Evolutionary conservation across 1,140 invertebrate genomes (phyloP), one percentile per base, ranked within the genome.

Genomic region (Pogonomyrmex barbatus): DNA sequence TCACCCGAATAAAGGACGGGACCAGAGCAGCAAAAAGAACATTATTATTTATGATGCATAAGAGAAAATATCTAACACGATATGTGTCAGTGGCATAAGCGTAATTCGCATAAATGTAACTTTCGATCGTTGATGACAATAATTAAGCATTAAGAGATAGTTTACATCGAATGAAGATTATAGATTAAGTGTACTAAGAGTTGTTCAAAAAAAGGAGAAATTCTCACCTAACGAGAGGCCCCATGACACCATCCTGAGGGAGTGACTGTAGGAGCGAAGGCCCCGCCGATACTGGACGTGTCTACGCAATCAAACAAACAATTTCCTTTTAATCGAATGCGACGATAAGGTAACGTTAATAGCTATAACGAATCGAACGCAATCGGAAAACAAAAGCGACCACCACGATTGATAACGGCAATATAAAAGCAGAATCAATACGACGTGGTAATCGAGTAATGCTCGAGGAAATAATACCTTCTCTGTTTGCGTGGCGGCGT

Each of bases 401-500:
- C 30, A 54, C 5, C 45, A 12, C 17, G 4, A 36, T 30, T 9
- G n/a, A 24, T 71, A 39, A 10, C 17, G n/a, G 52, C n/a, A 30
- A 58, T n/a, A 77, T 10, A 45, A 78, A 50, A 10, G 14, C 12
- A 42, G 56, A 82, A 62, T 83, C 42, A 14, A 50, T 1, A 36
- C 63, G 24, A 24, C 2, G 24, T n/a, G 30, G 14, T 62, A 68
- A 68, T 50, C 12, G 58, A 62, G 39, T 17, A 6, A 45, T 17
- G 6, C 8, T 17, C 9, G 9, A 47, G n/a, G 73, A 17, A 79
- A 68, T 12, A 8, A 65, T 95, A 97, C 96, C 95, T 96, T 96
- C 92, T 97, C 97, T 24, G 97, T 97, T 93, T 97, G 97, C 60
- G 97, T 97, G 75, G 97, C 96, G 78, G 96, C 96, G 93, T 97